Evolutionary conservation across 2,888 invertebrate genomes (phyloP).

Genomic region (Mechanitis messenoides): DNA sequence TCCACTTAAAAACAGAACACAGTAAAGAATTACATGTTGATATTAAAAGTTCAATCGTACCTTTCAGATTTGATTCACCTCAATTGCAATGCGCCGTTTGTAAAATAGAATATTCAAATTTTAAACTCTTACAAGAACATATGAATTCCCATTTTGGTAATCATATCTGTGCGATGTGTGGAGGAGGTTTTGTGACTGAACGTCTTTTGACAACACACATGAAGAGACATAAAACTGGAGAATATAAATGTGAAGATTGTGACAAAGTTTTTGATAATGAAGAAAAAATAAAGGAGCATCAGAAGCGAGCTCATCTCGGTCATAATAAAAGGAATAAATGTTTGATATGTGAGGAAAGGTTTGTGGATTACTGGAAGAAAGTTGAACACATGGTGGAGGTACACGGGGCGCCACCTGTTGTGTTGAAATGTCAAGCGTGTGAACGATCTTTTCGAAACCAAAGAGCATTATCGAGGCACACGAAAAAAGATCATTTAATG

Average conservation of each 20-base stretch:
- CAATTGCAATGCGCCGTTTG: constrained; percentile 49
- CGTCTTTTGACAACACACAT: constrained; percentile 39
- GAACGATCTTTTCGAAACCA: constrained; percentile 47
- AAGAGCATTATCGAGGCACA: constrained; percentile 43
- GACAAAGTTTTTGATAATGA: constrained; percentile 42
- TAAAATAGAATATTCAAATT: constrained; percentile 38
- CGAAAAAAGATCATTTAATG: constrained; percentile 57
- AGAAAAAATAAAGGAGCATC: constrained; percentile 33
- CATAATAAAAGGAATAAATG: constrained; percentile 43
- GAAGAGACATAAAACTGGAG: constrained; percentile 43
- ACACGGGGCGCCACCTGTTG: constrained; percentile 44
- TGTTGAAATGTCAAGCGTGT: constrained; percentile 50
- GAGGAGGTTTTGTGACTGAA: constrained; percentile 43
- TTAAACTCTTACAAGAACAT: constrained; percentile 53
- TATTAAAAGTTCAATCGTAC: constrained; percentile 48
- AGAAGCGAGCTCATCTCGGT: constrained; percentile 34
- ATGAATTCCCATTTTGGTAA: constrained; percentile 57
- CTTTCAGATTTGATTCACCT: constrained; percentile 52
- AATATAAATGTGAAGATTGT: constrained; percentile 47
- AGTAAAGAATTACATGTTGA: constrained; percentile 38
- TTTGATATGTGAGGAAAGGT: constrained; percentile 42
- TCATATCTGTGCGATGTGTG: constrained; percentile 47
- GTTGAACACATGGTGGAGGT: constrained; percentile 48
- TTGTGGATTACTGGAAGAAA: constrained; percentile 50
- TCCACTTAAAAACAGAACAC: constrained; percentile 41